Conservation (phyloP, 2,113 vertebrate genomes). For the Picathartes gymnocephalus region DNA sequence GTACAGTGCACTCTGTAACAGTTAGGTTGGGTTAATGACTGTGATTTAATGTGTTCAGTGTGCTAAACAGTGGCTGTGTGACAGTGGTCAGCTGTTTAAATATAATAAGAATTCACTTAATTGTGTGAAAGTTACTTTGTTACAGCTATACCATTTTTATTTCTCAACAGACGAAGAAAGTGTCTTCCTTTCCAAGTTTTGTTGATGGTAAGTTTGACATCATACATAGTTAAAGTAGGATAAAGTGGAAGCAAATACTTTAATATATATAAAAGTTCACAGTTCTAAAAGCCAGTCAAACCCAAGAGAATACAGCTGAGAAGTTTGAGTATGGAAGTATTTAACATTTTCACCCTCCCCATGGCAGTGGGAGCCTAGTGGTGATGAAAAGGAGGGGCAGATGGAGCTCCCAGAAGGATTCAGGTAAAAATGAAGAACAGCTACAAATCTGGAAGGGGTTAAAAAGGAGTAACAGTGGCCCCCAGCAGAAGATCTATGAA, state of each 20-base stretch:
- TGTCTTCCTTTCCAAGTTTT: conserved; percentile 93
- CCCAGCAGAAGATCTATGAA: not conserved
- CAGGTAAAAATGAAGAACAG: not conserved
- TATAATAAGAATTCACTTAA: not conserved
- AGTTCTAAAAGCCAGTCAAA: not conserved
- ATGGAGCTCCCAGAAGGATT: not conserved
- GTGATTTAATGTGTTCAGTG: not conserved
- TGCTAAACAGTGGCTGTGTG: not conserved
- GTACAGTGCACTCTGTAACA: not conserved
- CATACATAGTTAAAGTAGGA: not conserved
- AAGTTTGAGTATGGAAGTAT: not conserved
- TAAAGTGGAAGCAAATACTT: not conserved
- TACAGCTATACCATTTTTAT: conserved; percentile 34
- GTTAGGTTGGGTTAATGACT: not conserved
- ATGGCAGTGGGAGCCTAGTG: not conserved
- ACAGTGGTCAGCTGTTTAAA: not conserved
- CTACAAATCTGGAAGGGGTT: not conserved
- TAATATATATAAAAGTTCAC: not conserved
- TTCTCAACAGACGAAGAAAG: conserved; percentile 88
- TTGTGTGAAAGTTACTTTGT: not conserved
- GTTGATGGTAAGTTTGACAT: conserved; percentile 88
- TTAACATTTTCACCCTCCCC: not conserved
- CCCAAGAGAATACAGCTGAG: not conserved
- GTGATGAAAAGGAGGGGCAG: not conserved
- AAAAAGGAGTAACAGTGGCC: not conserved